Conservation (phyloP, 2,113 vertebrate genomes). For the Pituophis catenifer region DNA sequence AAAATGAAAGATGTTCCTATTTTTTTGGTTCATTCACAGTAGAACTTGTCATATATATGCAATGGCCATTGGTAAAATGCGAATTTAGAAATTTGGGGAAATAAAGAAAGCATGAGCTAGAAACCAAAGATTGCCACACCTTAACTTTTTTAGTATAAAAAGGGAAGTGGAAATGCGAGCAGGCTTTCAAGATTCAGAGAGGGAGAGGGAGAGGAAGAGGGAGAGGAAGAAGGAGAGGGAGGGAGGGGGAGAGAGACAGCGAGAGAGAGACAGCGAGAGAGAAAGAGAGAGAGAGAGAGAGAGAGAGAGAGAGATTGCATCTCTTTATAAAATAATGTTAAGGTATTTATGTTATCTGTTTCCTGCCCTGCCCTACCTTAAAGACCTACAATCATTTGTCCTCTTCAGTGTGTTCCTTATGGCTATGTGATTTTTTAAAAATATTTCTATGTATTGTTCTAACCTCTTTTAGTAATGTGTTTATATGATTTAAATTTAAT, state of each 20-base stretch:
- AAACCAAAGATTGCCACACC: background rate
- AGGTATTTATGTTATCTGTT: background rate
- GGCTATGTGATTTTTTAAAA: background rate
- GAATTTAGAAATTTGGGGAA: background rate
- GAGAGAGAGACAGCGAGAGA: too few species aligned
- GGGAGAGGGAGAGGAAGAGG: background rate
- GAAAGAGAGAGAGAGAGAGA: background rate
- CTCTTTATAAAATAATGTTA: background rate
- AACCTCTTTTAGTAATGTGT: background rate
- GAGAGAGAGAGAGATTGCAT: background rate
- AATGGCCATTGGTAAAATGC: background rate
- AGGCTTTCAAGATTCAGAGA: background rate
- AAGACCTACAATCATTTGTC: background rate
- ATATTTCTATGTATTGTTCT: background rate
- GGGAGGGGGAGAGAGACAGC: too few species aligned
- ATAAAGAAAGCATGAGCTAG: background rate
- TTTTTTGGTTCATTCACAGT: background rate
- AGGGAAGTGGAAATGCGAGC: background rate
- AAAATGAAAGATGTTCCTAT: background rate
- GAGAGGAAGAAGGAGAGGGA: too few species aligned
- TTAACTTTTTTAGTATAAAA: background rate
- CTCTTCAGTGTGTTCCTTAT: background rate
- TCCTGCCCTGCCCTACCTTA: background rate
- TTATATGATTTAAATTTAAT: background rate
- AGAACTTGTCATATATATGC: background rate